phyloP scores from a whole-genome alignment of 2,113 vertebrate species.

The Colinus virginianus region DNA sequence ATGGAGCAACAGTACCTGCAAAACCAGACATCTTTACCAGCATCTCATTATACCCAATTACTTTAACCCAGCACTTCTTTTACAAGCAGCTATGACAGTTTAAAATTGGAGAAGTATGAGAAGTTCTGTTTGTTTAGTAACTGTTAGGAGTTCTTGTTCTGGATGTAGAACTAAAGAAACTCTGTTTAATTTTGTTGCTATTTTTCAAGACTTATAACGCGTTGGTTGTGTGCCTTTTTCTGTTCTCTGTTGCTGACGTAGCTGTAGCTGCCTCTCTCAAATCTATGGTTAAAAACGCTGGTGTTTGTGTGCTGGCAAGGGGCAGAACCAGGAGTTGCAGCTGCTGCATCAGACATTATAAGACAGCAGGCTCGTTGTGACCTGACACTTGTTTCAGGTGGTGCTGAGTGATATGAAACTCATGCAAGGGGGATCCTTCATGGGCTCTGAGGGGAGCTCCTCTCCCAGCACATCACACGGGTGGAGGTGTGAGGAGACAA shows the following conservation, averaged over 20 bases:
- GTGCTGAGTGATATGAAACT: no score
- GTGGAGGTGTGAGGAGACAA: neutral
- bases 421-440: rapidly evolving
- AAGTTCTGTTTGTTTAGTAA: neutral
- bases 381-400: neutral
- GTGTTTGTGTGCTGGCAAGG: neutral
- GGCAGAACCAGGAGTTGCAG: neutral
- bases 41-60: neutral
- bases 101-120: neutral
- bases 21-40: neutral
- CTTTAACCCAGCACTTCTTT: neutral
- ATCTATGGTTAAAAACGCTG: neutral
- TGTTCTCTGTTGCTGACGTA: neutral
- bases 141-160: neutral
- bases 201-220: neutral
- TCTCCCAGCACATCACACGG: rapidly evolving
- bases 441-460: rapidly evolving
- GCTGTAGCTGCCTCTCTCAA: neutral
- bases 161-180: neutral
- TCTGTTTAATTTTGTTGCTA: neutral
- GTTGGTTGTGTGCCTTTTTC: neutral
- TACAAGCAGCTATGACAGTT: neutral
- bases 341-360: neutral
- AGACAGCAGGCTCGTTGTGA: neutral
- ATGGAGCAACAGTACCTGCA: conserved; percentile 73